Conservation (phyloP, 2,888 invertebrate species). For the Unio delphinus region DNA sequence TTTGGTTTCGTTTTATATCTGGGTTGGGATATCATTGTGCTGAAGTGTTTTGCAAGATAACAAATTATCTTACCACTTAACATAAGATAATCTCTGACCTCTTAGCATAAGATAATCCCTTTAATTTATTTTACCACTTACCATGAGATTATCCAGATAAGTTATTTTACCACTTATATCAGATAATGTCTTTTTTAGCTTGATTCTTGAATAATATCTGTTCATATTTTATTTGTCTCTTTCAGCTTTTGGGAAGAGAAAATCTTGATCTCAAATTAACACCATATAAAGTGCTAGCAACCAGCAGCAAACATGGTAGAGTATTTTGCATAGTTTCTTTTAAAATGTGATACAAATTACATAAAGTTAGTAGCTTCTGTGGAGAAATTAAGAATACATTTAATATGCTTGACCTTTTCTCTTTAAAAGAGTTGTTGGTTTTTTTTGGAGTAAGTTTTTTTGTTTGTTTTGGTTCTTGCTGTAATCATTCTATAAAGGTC, state of each 20-base stretch:
- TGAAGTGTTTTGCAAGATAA: no score
- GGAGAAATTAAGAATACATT: not conserved
- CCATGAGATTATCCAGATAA: not conserved
- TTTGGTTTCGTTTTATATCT: no score
- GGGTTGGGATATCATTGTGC: no score
- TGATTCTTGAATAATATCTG: not conserved
- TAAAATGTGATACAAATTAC: not conserved
- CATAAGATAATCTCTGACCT: not conserved
- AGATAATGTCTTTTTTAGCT: not conserved
- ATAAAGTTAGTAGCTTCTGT: not conserved
- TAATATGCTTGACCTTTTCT: no score
- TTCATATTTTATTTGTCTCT: conserved; percentile 5
- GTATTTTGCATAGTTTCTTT: not conserved
- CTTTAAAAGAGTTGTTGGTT: no score
- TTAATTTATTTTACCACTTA: not conserved
- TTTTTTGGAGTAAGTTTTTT: no score
- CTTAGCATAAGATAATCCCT: no score
- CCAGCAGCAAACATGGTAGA: conserved; percentile 89
- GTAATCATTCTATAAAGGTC: no score
- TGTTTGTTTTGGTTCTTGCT: not conserved
- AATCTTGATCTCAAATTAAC: conserved; percentile 97
- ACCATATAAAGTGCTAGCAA: conserved; percentile 95
- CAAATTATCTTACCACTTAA: not conserved
- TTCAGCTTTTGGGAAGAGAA: conserved; percentile 86
- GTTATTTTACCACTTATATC: not conserved